Conservation (phyloP, 2,113 vertebrate species). For the Lagopus muta region DNA sequence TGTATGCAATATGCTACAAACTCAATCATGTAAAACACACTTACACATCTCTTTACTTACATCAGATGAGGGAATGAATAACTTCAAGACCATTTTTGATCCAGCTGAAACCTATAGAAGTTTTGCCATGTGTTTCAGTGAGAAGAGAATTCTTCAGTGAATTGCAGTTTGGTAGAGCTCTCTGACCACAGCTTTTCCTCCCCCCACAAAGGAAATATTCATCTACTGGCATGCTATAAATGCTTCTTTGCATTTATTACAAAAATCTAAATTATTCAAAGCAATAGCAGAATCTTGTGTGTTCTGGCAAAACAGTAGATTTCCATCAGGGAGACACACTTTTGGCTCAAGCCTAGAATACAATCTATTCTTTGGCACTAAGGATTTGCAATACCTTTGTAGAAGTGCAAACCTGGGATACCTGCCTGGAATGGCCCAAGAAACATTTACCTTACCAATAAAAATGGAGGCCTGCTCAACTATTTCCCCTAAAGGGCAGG, state of each 20-base stretch:
- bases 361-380: background rate
- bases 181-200: background rate
- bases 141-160: background rate
- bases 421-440: constrained; percentile 37
- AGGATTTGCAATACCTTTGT: background rate
- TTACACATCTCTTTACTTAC: background rate
- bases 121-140: background rate
- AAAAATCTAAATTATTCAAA: background rate
- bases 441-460: constrained; percentile 32
- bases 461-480: constrained; percentile 34
- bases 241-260: background rate
- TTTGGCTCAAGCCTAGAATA: constrained; percentile 11
- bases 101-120: background rate
- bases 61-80: background rate
- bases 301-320: background rate
- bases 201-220: background rate
- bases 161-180: background rate
- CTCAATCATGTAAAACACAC: background rate
- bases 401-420: background rate
- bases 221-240: background rate
- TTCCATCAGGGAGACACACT: background rate
- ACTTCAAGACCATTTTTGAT: background rate
- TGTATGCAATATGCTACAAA: background rate
- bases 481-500: constrained; percentile 46
- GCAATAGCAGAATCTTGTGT: background rate